Conservation (phyloP, 2,113 vertebrate genomes). For the Tachuris rubrigastra region DNA sequence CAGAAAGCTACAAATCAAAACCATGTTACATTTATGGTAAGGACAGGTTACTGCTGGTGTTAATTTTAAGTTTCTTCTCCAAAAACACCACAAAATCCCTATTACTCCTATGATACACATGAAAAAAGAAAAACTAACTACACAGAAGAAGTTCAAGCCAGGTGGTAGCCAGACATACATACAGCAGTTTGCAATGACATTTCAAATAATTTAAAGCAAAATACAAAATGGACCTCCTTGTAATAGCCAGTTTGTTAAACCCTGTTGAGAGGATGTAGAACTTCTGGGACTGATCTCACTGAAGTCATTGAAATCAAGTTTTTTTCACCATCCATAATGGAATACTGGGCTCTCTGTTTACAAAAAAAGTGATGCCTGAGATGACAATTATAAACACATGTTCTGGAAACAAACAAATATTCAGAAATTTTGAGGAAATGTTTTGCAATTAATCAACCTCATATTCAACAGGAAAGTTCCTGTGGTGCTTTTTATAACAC, state of each 20-base stretch:
- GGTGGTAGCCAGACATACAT: background rate
- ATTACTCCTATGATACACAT: background rate
- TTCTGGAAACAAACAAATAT: background rate
- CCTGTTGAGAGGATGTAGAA: background rate
- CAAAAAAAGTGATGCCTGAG: background rate
- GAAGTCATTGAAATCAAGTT: background rate
- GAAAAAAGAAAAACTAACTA: background rate
- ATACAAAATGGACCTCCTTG: background rate
- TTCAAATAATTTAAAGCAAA: background rate
- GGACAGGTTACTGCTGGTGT: background rate
- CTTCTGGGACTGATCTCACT: background rate
- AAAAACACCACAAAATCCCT: background rate
- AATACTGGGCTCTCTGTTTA: background rate
- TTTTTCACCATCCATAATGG: background rate
- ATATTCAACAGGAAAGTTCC: background rate
- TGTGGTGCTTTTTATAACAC: background rate
- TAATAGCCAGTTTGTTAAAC: background rate
- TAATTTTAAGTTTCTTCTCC: background rate
- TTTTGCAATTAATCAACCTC: background rate
- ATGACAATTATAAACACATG: background rate
- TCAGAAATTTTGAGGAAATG: background rate
- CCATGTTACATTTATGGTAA: background rate
- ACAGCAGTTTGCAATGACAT: background rate
- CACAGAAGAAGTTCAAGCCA: background rate
- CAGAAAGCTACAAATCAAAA: background rate